Conservation (phyloP, 2,888 invertebrate species). For the Nebria salina region DNA sequence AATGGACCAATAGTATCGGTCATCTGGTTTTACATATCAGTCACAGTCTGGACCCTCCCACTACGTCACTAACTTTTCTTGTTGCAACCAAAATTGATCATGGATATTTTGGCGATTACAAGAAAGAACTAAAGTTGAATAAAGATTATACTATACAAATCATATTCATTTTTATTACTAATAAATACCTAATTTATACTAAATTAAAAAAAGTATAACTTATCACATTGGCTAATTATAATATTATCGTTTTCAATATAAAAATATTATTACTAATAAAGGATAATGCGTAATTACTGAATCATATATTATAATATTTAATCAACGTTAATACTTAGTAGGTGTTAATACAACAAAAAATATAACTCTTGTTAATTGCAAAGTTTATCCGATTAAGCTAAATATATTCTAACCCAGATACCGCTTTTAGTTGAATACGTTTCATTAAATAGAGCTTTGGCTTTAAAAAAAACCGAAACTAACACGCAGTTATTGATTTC, state of each 20-base stretch:
- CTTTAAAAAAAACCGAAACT: not conserved
- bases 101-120: not conserved
- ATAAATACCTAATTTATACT: not conserved
- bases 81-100: not conserved
- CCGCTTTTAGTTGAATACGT: not conserved
- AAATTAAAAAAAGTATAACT: not conserved
- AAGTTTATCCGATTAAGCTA: not conserved
- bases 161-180: not conserved
- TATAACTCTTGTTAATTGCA: not conserved
- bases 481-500: not conserved
- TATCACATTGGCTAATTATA: not conserved
- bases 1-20: constrained; percentile 22
- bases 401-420: not conserved
- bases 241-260: not conserved
- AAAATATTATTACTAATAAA: not conserved
- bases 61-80: constrained; percentile 8
- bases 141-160: not conserved
- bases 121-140: no score
- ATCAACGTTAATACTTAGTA: not conserved
- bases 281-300: not conserved
- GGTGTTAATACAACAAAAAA: not conserved
- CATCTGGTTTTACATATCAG: constrained; percentile 24
- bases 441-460: not conserved
- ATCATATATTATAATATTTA: not conserved
- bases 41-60: constrained; percentile 18